These are phyloP conservation scores for Herminia tarsipennalis DNA, from an alignment of 2,888 invertebrate genomes.

Conservation along the genomic window DNA sequence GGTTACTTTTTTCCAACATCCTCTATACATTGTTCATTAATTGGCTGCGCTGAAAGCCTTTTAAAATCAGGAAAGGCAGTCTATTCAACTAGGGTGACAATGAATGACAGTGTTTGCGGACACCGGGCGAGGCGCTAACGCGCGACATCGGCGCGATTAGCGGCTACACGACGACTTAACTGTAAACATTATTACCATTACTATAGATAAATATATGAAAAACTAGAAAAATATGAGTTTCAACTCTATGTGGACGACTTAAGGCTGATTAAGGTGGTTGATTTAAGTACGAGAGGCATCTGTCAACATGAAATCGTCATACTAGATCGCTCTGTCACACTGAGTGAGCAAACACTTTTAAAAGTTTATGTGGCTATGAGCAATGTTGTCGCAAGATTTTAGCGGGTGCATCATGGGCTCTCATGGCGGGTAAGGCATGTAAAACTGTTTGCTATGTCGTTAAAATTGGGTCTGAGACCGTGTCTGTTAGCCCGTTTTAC, in stretches of 20 bases:
- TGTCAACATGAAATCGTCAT: constrained; percentile 72
- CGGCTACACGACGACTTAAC: constrained; percentile 79
- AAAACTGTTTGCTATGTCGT: constrained; percentile 64
- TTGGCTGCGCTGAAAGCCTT: constrained; percentile 20
- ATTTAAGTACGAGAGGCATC: constrained; percentile 36
- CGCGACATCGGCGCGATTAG: constrained; percentile 81
- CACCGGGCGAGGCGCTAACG: constrained; percentile 84
- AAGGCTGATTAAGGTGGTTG: constrained; percentile 30
- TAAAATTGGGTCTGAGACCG: constrained; percentile 70
- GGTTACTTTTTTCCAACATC: background rate
- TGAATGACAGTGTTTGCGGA: constrained; percentile 80
- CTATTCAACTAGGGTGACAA: constrained; percentile 76
- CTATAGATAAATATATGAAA: constrained; percentile 43
- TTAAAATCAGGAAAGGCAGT: constrained; percentile 55
- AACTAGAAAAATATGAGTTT: constrained; percentile 32
- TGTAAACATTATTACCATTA: constrained; percentile 82
- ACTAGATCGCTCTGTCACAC: constrained; percentile 78
- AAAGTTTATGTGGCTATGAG: constrained; percentile 79
- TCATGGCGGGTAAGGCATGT: constrained; percentile 59
- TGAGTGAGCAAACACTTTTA: constrained; percentile 81
- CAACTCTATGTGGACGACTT: constrained; percentile 36
- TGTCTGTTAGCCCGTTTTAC: constrained; percentile 60
- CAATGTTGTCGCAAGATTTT: constrained; percentile 79
- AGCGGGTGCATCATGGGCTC: constrained; percentile 78
- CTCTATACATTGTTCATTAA: constrained; percentile 6